Evolutionary conservation across 1,140 invertebrate species (phyloP).

Genomic region (Agrilus planipennis): DNA sequence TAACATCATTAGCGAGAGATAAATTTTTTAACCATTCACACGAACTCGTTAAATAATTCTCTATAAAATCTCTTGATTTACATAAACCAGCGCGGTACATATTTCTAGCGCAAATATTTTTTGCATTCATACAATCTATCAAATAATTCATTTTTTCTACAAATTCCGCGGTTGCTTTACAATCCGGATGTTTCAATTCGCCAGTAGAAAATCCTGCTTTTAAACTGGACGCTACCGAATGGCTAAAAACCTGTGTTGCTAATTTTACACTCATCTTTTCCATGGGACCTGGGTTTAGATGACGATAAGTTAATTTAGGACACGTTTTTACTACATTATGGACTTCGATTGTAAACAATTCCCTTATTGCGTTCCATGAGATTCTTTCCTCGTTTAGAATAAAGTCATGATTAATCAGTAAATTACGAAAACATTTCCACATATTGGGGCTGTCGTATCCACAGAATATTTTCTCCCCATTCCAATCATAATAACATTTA

Average conservation of each 20-base stretch:
- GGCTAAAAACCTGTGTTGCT: slow-evolving; percentile 22
- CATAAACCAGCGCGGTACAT: too few species aligned
- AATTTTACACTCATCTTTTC: slow-evolving; percentile 25
- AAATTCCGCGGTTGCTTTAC: slow-evolving; percentile 15
- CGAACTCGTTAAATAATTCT: neutral
- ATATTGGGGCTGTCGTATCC: slow-evolving; percentile 8
- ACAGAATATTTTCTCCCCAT: slow-evolving; percentile 5
- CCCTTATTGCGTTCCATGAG: neutral
- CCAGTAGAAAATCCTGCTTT: slow-evolving; percentile 15
- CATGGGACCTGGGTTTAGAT: slow-evolving; percentile 23
- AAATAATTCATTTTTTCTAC: slow-evolving; percentile 13
- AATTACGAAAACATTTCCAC: slow-evolving; percentile 9
- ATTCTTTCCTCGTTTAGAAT: neutral
- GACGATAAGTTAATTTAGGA: slow-evolving; percentile 18
- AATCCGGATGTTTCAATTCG: slow-evolving; percentile 12
- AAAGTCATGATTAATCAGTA: slow-evolving; percentile 8
- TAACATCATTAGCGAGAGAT: neutral
- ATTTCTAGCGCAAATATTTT: neutral
- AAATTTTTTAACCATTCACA: neutral
- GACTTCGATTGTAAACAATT: slow-evolving; percentile 5
- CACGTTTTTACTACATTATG: slow-evolving; percentile 11
- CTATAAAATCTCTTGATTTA: neutral
- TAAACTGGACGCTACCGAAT: slow-evolving; percentile 17
- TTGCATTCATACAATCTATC: slow-evolving; percentile 3
- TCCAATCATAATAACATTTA: slow-evolving; percentile 6